Evolutionary conservation across 2,888 invertebrate species (phyloP).

Genomic region (Apodemia duryi): DNA sequence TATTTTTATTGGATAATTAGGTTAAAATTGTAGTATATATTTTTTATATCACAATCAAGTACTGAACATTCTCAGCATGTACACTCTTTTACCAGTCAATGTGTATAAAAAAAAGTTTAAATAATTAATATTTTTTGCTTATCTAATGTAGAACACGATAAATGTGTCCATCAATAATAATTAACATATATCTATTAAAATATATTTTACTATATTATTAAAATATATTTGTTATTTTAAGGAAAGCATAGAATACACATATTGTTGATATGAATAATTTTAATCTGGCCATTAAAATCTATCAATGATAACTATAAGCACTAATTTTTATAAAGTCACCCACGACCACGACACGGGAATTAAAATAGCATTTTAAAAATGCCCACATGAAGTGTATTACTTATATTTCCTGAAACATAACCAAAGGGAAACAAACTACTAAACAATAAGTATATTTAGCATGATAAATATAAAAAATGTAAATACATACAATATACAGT

Average conservation of each 20-base stretch:
- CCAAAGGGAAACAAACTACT: not conserved
- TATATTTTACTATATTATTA: too few relatives aligned
- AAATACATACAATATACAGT: not conserved
- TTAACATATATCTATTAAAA: too few relatives aligned
- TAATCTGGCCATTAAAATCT: not conserved
- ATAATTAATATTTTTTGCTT: too few relatives aligned
- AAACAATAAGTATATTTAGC: not conserved
- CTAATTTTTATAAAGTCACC: conserved; percentile 23
- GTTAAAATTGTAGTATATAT: too few relatives aligned
- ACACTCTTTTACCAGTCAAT: too few relatives aligned
- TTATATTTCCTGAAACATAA: not conserved
- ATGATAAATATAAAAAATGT: not conserved
- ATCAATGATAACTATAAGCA: conserved; percentile 21
- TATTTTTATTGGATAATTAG: too few relatives aligned
- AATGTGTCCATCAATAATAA: too few relatives aligned
- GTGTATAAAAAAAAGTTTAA: too few relatives aligned
- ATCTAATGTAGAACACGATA: too few relatives aligned
- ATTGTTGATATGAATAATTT: not conserved
- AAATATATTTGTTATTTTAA: too few relatives aligned
- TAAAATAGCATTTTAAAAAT: conserved; percentile 52
- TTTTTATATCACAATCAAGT: too few relatives aligned
- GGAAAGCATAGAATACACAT: not conserved
- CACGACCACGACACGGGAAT: conserved; percentile 18
- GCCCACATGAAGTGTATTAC: conserved; percentile 58
- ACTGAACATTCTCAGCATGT: too few relatives aligned